Evolutionary conservation across 2,888 invertebrate species (phyloP), one percentile per base, ranked within the genome.

Genomic region (Parnassius glacialis): DNA sequence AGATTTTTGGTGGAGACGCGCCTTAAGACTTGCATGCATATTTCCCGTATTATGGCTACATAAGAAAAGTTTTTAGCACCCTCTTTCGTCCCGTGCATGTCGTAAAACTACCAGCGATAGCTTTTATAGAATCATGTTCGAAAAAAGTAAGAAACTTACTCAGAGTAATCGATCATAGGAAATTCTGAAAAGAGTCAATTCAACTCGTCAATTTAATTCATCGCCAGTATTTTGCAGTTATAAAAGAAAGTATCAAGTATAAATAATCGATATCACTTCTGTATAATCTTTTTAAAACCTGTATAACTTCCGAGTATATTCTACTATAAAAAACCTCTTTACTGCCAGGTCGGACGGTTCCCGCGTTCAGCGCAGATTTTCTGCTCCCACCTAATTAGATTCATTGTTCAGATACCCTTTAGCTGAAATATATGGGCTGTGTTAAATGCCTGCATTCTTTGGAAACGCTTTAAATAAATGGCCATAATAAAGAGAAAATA

Each of bases 351-450:
- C 52, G 51, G 10, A 25, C 44, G 12, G 53, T 57, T 62, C 52
- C 57, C 62, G 61, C 51, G 57, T 47, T 59, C 50, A 20, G 42
- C 16, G 62, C 52, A 42, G 12, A 34, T 52, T 52, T 56, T 45
- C 52, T 57, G 52, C 55, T 57, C 47, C 57, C 43, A 9, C 53
- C 62, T 62, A 62, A 62, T 62, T 62, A 62, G 57, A 53, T 62
- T 62, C 48, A 62, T 57, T 62, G 62, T 62, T 53, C 25, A 48
- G 57, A 62, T 62, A 62, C 61, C 57, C 61, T 57, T 57, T 57
- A 13, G 57, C 53, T 62, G 20, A 53, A 62, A 62, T 62, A 62
- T 57, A 62, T 62, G 52, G 57, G 42, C 52, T 43, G 42, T 57
- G 57, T 50, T 52, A 53, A 57, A 57, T 57, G 53, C 45, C 47